phyloP scores from a whole-genome alignment of 2,797 vertebrate genomes.

The Botia almorhae region DNA sequence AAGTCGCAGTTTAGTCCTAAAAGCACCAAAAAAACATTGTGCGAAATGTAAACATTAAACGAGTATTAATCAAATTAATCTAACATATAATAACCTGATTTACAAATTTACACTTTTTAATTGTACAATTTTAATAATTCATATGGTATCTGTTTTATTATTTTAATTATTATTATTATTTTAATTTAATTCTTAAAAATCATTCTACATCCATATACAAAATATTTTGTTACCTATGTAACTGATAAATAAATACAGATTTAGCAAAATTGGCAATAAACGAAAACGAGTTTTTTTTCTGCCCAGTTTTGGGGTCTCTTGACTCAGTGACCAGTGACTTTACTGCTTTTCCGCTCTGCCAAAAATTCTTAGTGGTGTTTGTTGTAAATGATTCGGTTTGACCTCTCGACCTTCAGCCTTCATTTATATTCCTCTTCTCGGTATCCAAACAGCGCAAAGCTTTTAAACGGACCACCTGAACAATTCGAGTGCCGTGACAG shows the following conservation, averaged over 20 bases:
- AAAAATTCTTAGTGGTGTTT: slow-evolving; percentile 88
- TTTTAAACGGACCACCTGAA: slow-evolving; percentile 63
- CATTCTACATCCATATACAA: neutral
- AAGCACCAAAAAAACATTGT: neutral
- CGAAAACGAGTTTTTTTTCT: neutral
- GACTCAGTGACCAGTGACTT: slow-evolving; percentile 70
- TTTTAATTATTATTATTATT: neutral
- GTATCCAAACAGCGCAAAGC: slow-evolving; percentile 72
- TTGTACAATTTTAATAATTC: neutral
- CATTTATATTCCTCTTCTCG: slow-evolving; percentile 76
- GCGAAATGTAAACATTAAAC: neutral
- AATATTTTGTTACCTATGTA: neutral
- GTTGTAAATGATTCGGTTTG: slow-evolving; percentile 91
- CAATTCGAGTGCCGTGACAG: slow-evolving; percentile 31
- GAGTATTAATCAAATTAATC: neutral
- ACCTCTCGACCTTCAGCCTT: slow-evolving; percentile 86
- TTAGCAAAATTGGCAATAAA: neutral
- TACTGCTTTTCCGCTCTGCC: slow-evolving; percentile 83
- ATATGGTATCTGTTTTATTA: neutral
- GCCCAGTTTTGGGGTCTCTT: too few relatives aligned
- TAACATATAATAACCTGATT: too few relatives aligned
- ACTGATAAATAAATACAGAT: neutral
- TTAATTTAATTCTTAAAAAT: neutral
- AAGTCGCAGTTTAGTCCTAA: too few relatives aligned
- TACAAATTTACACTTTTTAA: too few relatives aligned